Percentiles rank a stretch among this genome's conserved stretches.
Conservation (phyloP, 2,113 vertebrate species). For the Apodemus sylvaticus region DNA sequence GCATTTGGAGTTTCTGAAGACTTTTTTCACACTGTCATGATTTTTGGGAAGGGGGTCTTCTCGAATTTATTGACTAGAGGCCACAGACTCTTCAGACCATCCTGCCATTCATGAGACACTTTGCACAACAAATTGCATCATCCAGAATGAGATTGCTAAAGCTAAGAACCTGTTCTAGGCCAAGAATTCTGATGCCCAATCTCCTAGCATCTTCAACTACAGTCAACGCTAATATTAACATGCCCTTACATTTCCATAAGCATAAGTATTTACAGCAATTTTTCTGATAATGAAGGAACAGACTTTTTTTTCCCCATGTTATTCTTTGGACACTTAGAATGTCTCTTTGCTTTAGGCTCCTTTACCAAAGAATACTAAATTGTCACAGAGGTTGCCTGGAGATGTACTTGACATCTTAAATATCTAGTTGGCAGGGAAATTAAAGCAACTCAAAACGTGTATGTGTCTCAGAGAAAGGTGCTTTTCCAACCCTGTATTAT, state of each 20-base stretch:
- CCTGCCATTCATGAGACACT: background rate
- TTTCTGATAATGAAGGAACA: background rate
- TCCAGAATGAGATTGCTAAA: background rate
- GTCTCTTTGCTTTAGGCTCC: background rate
- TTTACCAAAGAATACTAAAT: constrained; percentile 44
- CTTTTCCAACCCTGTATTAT: constrained; percentile 62
- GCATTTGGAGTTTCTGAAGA: background rate
- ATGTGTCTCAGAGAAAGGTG: constrained; percentile 44
- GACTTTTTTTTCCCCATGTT: background rate
- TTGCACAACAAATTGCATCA: background rate
- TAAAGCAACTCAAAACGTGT: constrained; percentile 74
- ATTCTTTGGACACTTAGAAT: constrained; percentile 31
- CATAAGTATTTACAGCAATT: background rate
- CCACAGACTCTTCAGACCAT: background rate
- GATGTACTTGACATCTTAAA: constrained; percentile 65
- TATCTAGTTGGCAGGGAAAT: constrained; percentile 70
- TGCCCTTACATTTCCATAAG: background rate
- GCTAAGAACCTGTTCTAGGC: background rate
- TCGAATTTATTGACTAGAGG: background rate
- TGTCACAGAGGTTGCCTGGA: constrained; percentile 57
- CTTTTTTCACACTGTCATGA: background rate
- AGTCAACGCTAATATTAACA: background rate
- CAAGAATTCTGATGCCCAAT: background rate
- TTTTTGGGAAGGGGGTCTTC: background rate
- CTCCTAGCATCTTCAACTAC: background rate